phyloP scores from a whole-genome alignment of 2,113 vertebrate species.

The Lagopus leucura region DNA sequence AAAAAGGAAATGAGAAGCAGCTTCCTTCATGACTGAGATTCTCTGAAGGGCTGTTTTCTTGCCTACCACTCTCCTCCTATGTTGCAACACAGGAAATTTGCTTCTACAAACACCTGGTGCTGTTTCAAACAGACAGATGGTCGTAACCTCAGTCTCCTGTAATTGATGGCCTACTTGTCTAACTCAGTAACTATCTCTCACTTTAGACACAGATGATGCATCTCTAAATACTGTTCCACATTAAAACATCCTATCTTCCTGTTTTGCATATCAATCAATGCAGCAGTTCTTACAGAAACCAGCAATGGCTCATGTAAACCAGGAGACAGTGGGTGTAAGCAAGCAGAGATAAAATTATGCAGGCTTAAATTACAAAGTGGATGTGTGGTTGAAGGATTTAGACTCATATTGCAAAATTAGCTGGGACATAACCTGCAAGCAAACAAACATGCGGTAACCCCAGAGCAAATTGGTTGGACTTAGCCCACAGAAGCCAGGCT shows the following conservation, averaged over 20 bases:
- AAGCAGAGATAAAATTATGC: slow-evolving; percentile 48
- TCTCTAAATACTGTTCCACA: slow-evolving; percentile 17
- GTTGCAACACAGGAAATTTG: slow-evolving; percentile 74
- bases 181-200: slow-evolving; percentile 56
- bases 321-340: slow-evolving; percentile 57
- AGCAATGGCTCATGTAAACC: slow-evolving; percentile 52
- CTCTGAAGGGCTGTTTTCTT: slow-evolving; percentile 17
- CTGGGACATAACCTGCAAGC: slow-evolving; percentile 3
- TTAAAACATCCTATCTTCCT: slow-evolving; percentile 58
- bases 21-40: slow-evolving; percentile 35
- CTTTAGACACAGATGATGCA: slow-evolving; percentile 65
- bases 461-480: neutral
- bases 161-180: slow-evolving; percentile 71
- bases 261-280: slow-evolving; percentile 47
- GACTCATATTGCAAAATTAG: neutral
- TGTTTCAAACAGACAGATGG: slow-evolving; percentile 73
- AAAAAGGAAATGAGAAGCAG: slow-evolving; percentile 50
- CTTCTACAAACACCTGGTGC: slow-evolving; percentile 73
- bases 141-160: slow-evolving; percentile 64
- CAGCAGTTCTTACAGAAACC: slow-evolving; percentile 41
- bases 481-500: neutral
- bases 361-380: slow-evolving; percentile 33
- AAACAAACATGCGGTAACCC: slow-evolving; percentile 10
- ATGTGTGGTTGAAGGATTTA: neutral
- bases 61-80: slow-evolving; percentile 19